Conservation (phyloP, 2,888 invertebrate genomes). For the Synanthedon myopaeformis region DNA sequence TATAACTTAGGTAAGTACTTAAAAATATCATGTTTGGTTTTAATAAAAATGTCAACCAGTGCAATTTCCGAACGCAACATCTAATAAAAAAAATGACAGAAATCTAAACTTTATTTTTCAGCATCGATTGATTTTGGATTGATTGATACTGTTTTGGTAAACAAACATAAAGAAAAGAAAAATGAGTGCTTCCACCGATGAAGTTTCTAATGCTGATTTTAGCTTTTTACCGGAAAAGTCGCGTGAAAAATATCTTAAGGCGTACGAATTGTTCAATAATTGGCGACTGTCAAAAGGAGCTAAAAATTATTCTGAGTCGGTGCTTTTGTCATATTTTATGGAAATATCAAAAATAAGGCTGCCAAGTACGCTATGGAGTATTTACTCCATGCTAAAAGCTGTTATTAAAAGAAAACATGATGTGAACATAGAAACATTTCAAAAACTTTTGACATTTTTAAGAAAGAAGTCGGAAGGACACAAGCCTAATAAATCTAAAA, state of each 20-base stretch:
- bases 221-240: neutral
- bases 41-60: too few species aligned
- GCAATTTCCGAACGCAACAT: too few species aligned
- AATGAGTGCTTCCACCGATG: too few species aligned
- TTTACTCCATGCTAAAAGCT: constrained; percentile 6
- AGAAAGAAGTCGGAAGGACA: constrained; percentile 2
- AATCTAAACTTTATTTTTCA: neutral
- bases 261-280: neutral
- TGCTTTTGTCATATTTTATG: constrained; percentile 4
- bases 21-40: too few species aligned
- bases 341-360: constrained; percentile 4
- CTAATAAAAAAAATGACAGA: neutral
- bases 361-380: constrained; percentile 4
- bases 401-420: constrained; percentile 4
- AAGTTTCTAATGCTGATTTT: neutral
- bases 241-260: neutral
- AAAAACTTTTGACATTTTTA: constrained; percentile 1
- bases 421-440: constrained; percentile 4
- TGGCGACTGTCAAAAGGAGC: neutral
- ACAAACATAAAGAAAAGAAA: too few species aligned
- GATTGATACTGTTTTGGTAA: too few species aligned
- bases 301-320: neutral
- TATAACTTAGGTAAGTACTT: too few species aligned
- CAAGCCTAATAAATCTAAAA: constrained; percentile 2
- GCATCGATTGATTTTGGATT: neutral